phyloP scores from a whole-genome alignment of 1,140 invertebrate species.

The Medauroidea extradentata region DNA sequence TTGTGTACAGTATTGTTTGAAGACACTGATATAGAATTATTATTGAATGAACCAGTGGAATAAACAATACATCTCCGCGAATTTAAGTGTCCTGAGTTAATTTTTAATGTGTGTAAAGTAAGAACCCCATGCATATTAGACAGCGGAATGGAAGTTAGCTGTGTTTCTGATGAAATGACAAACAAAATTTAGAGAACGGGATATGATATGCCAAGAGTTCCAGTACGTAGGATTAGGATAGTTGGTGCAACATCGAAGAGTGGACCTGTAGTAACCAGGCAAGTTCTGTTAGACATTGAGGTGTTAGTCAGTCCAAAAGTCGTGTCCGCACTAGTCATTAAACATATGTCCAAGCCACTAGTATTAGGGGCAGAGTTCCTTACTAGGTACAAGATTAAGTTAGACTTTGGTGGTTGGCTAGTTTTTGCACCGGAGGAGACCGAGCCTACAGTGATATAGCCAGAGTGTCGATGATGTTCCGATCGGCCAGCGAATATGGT shows the following conservation, averaged over 20 bases:
- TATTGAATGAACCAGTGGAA: too few relatives aligned
- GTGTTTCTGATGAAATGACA: too few relatives aligned
- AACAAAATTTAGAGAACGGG: too few relatives aligned
- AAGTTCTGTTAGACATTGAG: not conserved
- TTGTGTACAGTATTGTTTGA: too few relatives aligned
- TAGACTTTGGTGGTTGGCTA: not conserved
- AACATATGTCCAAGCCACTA: not conserved
- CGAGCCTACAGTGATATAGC: not conserved
- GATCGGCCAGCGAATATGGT: too few relatives aligned
- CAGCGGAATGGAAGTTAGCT: too few relatives aligned
- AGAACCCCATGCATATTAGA: too few relatives aligned
- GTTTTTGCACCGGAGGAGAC: not conserved
- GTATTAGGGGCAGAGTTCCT: constrained; percentile 1
- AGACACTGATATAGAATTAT: too few relatives aligned
- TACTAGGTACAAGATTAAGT: not conserved
- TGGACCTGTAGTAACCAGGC: not conserved
- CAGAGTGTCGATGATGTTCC: not conserved
- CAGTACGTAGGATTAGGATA: not conserved
- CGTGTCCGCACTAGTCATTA: too few relatives aligned
- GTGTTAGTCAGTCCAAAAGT: not conserved
- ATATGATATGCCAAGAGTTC: not conserved
- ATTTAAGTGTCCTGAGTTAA: too few relatives aligned
- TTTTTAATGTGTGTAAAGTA: too few relatives aligned
- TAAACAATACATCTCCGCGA: too few relatives aligned
- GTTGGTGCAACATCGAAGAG: not conserved